Percentiles rank a stretch among this genome's conserved stretches.
Evolutionary conservation across 2,888 invertebrate genomes (phyloP).

Genomic region (Lasioglossum calceatum): DNA sequence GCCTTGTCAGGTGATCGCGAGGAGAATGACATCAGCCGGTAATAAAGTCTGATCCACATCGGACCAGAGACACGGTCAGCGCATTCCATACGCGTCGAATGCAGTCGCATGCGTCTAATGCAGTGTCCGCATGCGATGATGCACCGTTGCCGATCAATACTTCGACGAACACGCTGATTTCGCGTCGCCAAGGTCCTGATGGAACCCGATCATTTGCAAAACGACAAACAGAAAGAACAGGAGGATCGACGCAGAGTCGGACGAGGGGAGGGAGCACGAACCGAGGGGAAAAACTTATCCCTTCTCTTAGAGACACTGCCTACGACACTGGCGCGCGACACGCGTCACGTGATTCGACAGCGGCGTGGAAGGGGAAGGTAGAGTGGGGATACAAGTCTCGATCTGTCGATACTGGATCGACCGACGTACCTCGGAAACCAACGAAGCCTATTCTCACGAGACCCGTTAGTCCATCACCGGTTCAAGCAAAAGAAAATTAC

Average conservation of each 20-base stretch:
- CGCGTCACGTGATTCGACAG: too few relatives aligned
- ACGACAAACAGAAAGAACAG: not conserved
- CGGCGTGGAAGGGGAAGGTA: too few relatives aligned
- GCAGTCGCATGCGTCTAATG: constrained; percentile 44
- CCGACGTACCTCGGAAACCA: not conserved
- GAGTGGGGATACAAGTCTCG: too few relatives aligned
- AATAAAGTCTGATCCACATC: constrained; percentile 32
- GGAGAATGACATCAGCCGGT: not conserved
- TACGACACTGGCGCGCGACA: too few relatives aligned
- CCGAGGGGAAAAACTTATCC: too few relatives aligned
- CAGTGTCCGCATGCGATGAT: constrained; percentile 32
- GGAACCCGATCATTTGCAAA: not conserved
- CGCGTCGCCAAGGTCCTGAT: not conserved
- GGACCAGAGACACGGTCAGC: constrained; percentile 16
- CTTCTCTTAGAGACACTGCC: too few relatives aligned
- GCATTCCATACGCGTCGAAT: constrained; percentile 24
- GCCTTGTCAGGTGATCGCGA: too few relatives aligned
- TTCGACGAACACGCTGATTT: constrained; percentile 26
- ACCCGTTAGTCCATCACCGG: not conserved
- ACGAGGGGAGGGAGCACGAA: too few relatives aligned
- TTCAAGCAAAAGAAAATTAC: not conserved
- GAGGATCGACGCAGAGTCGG: not conserved
- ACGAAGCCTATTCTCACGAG: not conserved
- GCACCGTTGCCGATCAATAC: constrained; percentile 51
- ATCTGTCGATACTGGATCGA: too few relatives aligned